phyloP scores from a whole-genome alignment of 2,113 vertebrate species.

The Alethe castanea region DNA sequence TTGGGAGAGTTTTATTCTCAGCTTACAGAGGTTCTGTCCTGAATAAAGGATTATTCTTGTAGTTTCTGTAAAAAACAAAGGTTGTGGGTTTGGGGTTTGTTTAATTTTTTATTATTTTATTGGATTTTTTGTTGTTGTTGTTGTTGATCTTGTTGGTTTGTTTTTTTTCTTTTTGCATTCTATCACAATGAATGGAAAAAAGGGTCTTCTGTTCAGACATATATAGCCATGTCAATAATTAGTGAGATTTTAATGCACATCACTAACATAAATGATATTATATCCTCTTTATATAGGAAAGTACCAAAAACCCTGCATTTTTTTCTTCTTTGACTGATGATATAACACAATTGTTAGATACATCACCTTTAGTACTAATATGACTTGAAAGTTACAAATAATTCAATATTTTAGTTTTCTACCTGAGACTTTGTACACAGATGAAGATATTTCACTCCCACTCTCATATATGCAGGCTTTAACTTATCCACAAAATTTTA shows the following conservation, averaged over 20 bases:
- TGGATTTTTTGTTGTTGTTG: too few species aligned
- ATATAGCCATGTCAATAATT: background rate
- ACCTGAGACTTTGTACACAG: background rate
- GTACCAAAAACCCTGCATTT: background rate
- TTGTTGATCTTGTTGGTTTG: background rate
- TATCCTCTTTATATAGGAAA: background rate
- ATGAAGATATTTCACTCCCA: background rate
- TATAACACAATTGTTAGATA: background rate
- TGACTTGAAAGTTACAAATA: background rate
- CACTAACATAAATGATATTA: background rate
- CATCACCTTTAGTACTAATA: background rate
- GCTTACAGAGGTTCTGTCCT: background rate
- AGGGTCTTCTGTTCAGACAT: background rate
- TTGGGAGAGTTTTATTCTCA: background rate
- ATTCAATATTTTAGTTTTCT: background rate
- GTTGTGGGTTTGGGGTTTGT: background rate
- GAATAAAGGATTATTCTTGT: background rate
- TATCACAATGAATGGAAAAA: background rate
- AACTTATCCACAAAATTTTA: background rate
- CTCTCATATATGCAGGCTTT: background rate
- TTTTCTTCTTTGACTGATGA: background rate
- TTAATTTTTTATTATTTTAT: too few species aligned
- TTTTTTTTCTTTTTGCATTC: background rate
- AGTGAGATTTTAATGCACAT: background rate
- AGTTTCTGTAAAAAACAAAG: background rate